phyloP scores from a whole-genome alignment of 2,113 vertebrate species.

The Myxocyprinus asiaticus region DNA sequence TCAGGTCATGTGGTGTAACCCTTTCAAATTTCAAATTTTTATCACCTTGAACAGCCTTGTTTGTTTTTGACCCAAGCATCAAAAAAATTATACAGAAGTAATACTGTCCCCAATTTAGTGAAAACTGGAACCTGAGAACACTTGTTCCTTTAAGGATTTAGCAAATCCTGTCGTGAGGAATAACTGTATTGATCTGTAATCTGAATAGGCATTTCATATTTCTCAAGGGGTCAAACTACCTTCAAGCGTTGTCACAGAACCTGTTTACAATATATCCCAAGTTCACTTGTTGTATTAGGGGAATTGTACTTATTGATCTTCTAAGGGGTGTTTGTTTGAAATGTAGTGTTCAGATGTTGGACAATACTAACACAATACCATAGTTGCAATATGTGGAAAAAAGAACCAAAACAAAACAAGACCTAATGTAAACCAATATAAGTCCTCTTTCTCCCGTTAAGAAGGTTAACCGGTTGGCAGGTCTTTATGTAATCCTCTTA shows the following conservation, averaged over 20 bases:
- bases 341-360: neutral
- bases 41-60: too few species aligned
- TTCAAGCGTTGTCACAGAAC: too few species aligned
- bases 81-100: neutral
- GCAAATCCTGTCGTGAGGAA: neutral
- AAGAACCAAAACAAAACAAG: constrained; percentile 58
- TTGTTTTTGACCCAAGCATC: too few species aligned
- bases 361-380: too few species aligned
- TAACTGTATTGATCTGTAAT: neutral
- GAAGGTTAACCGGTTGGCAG: constrained; percentile 63
- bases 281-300: neutral
- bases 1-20: too few species aligned
- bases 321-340: too few species aligned
- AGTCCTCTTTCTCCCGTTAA: constrained; percentile 50
- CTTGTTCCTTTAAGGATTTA: constrained; percentile 17
- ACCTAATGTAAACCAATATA: constrained; percentile 43
- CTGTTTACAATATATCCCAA: neutral
- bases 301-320: neutral
- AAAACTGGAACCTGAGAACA: constrained; percentile 30
- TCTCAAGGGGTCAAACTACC: too few species aligned
- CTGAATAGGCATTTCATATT: too few species aligned
- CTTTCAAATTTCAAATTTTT: too few species aligned
- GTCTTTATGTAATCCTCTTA: constrained; percentile 72
- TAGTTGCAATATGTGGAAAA: neutral
- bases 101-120: constrained; percentile 2